phyloP scores from a whole-genome alignment of 2,888 invertebrate species.

The Periphyllus acericola region DNA sequence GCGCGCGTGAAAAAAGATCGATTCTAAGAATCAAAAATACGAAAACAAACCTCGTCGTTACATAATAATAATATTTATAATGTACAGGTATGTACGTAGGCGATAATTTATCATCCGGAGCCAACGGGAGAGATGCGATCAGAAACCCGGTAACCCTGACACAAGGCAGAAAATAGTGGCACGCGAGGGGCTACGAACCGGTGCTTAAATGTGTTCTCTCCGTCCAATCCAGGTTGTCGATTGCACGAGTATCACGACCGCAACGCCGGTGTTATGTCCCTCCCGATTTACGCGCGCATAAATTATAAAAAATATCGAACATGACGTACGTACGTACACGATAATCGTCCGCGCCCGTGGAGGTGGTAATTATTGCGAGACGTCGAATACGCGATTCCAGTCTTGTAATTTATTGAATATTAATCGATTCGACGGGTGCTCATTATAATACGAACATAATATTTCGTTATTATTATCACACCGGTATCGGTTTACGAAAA shows the following conservation, averaged over 20 bases:
- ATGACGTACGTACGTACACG: too few relatives aligned
- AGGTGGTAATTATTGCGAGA: not conserved
- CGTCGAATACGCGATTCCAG: not conserved
- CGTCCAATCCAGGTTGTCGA: not conserved
- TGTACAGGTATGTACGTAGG: not conserved
- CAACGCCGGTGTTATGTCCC: not conserved
- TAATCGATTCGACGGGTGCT: not conserved
- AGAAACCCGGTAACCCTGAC: conserved; percentile 37
- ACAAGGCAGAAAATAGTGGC: conserved; percentile 4
- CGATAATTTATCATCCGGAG: not conserved
- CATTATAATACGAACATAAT: not conserved
- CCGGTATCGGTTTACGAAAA: too few relatives aligned
- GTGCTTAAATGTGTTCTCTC: not conserved
- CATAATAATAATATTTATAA: not conserved
- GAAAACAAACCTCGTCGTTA: not conserved
- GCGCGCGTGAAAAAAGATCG: too few relatives aligned
- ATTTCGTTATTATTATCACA: too few relatives aligned
- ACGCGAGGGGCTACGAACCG: conserved; percentile 14
- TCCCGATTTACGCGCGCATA: not conserved
- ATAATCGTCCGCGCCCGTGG: not conserved
- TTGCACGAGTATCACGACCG: not conserved
- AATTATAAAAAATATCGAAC: not conserved
- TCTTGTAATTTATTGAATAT: not conserved
- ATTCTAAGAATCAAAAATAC: not conserved
- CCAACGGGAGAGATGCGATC: conserved; percentile 8